These are phyloP conservation scores for Anthoptus insignis DNA, from an alignment of 2,888 invertebrate genomes.

Conservation along the genomic window DNA sequence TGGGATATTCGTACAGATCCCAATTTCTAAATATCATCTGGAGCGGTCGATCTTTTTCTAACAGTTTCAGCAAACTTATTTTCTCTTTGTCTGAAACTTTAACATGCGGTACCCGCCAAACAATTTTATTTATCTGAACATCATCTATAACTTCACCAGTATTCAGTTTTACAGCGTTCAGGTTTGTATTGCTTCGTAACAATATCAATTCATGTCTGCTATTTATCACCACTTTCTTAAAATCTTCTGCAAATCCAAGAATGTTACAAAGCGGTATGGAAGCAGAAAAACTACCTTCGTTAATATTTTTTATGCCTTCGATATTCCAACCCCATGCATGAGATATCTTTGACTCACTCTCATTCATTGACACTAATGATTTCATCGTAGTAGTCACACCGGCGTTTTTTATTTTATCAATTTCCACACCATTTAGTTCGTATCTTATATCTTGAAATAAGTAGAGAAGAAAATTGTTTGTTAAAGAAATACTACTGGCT, in stretches of 20 bases:
- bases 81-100: too few species aligned
- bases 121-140: too few species aligned
- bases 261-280: not conserved
- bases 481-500: slow-evolving; percentile 17
- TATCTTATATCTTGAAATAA: slow-evolving; percentile 61
- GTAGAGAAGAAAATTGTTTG: slow-evolving; percentile 55
- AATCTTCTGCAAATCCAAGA: not conserved
- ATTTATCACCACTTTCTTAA: too few species aligned
- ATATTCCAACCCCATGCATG: slow-evolving; percentile 11
- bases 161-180: too few species aligned
- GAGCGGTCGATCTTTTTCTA: too few species aligned
- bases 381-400: slow-evolving; percentile 58
- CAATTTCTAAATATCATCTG: too few species aligned
- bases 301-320: slow-evolving; percentile 1
- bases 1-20: too few species aligned
- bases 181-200: too few species aligned
- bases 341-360: not conserved
- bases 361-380: slow-evolving; percentile 53
- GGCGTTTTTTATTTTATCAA: slow-evolving; percentile 57
- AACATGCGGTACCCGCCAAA: too few species aligned
- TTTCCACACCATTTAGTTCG: slow-evolving; percentile 59
- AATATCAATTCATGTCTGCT: too few species aligned
- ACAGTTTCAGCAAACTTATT: too few species aligned
- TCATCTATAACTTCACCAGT: too few species aligned
- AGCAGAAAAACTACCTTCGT: not conserved